phyloP scores from a whole-genome alignment of 2,113 vertebrate species.

The Oreochromis niloticus region DNA sequence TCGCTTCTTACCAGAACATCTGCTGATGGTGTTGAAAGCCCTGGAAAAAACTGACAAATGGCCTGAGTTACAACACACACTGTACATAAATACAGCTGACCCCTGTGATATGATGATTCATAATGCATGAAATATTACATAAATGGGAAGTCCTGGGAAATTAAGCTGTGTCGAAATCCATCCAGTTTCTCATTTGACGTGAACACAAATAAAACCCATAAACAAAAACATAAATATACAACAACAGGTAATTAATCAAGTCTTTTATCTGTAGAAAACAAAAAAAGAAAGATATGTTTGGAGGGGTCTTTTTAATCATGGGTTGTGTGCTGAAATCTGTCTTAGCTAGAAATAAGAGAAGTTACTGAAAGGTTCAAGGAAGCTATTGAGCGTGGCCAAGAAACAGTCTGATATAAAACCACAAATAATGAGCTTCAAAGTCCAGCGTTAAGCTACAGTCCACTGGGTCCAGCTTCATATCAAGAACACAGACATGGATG shows the following conservation, averaged over 20 bases:
- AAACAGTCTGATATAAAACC: neutral
- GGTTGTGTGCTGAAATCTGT: neutral
- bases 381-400: neutral
- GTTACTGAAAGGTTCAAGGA: neutral
- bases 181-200: neutral
- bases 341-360: neutral
- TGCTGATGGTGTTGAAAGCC: neutral
- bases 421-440: neutral
- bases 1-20: neutral
- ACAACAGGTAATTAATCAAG: neutral
- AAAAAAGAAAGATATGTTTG: neutral
- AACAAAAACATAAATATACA: neutral
- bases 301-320: neutral
- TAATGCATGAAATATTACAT: neutral
- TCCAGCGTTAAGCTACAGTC: neutral
- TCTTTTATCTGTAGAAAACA: neutral
- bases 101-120: neutral
- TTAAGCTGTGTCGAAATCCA: neutral
- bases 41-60: neutral
- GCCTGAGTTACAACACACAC: neutral
- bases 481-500: fast-evolving
- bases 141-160: neutral
- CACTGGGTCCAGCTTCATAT: neutral
- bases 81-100: neutral
- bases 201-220: neutral